These are phyloP conservation scores for Calidris pugnax DNA, from an alignment of 2,113 vertebrate genomes.

Conservation along the genomic window DNA sequence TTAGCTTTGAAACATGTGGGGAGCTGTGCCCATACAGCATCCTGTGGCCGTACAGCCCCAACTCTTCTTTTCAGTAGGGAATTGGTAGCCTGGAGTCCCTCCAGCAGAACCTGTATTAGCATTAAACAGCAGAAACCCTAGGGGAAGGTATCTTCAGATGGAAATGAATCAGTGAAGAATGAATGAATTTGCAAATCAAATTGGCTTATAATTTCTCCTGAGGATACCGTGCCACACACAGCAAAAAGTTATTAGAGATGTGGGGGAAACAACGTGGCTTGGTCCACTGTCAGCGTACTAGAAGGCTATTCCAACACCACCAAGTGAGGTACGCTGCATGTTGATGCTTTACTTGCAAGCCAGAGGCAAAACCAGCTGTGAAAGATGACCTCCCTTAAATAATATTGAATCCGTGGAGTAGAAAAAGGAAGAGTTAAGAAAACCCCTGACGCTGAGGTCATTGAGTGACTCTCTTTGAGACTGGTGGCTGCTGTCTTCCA, in stretches of 20 bases:
- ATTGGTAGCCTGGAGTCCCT: background rate
- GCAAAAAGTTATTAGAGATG: background rate
- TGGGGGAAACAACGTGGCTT: background rate
- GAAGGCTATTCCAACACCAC: background rate
- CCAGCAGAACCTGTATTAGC: background rate
- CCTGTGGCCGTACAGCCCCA: background rate
- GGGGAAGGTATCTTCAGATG: background rate
- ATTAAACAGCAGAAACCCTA: background rate
- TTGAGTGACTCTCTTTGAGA: background rate
- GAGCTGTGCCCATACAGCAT: background rate
- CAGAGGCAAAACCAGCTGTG: background rate
- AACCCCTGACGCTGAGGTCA: background rate
- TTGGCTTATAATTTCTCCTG: background rate
- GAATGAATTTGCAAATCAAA: slow-evolving; percentile 11
- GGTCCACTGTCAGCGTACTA: background rate
- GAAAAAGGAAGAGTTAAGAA: background rate
- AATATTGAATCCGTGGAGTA: background rate
- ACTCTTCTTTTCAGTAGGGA: background rate
- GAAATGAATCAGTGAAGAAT: background rate
- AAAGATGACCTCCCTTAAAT: background rate
- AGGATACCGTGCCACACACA: background rate
- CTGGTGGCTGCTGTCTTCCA: background rate
- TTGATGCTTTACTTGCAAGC: background rate
- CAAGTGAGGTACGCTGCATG: background rate
- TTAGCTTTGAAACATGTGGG: background rate